Percentiles rank a stretch among this genome's conserved stretches.
Conservation (phyloP, 2,113 vertebrate genomes). For the Mesoclemmys tuberculata region DNA sequence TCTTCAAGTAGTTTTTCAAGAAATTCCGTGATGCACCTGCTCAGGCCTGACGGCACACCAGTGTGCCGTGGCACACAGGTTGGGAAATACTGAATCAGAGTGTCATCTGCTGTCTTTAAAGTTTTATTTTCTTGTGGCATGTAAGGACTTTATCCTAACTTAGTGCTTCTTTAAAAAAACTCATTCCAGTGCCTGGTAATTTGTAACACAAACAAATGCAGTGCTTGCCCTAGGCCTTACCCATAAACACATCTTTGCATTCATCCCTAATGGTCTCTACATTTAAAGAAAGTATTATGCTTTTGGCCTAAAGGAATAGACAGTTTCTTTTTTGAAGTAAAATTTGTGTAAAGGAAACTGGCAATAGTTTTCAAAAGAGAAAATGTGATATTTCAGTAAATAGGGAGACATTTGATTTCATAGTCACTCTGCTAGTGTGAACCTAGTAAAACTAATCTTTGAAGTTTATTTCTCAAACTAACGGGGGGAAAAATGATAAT, state of each 20-base stretch:
- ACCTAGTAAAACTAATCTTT: not conserved
- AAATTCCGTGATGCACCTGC: too few relatives aligned
- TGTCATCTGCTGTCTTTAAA: conserved; percentile 26
- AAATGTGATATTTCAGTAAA: not conserved
- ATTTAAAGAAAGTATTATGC: not conserved
- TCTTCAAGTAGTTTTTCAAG: too few relatives aligned
- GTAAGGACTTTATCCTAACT: not conserved
- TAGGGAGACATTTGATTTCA: not conserved
- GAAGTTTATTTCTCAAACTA: conserved; percentile 28
- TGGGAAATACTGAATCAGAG: too few relatives aligned
- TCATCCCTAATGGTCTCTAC: not conserved
- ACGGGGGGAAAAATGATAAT: not conserved
- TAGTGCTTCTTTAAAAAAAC: not conserved
- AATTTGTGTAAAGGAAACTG: conserved; percentile 6
- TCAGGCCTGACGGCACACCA: too few relatives aligned
- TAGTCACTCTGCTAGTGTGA: not conserved
- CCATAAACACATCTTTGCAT: not conserved
- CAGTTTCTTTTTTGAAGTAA: not conserved
- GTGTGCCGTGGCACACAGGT: too few relatives aligned
- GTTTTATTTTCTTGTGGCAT: not conserved
- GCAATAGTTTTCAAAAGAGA: not conserved
- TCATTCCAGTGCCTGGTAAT: not conserved
- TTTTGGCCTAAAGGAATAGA: not conserved
- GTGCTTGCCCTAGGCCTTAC: not conserved
- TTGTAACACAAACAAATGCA: not conserved